These are phyloP conservation scores for Toxonevra muliebris DNA, from an alignment of 2,888 invertebrate species.

Conservation along the genomic window DNA sequence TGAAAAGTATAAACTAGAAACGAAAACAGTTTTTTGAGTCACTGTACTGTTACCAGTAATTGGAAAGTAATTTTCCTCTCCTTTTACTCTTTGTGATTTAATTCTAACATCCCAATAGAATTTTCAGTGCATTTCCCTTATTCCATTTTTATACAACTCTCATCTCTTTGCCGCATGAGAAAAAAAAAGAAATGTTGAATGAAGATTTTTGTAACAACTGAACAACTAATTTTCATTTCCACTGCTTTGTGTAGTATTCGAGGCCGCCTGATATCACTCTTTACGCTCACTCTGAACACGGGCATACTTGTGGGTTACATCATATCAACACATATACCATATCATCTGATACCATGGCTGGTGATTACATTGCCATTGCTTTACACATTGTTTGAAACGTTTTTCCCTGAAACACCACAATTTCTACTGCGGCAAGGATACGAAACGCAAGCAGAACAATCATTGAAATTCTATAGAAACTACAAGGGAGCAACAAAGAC, in stretches of 20 bases:
- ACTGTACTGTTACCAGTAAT: too few relatives aligned
- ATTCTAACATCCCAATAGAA: too few relatives aligned
- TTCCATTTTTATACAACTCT: too few relatives aligned
- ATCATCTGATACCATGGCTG: conserved; percentile 54
- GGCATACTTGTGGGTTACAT: conserved; percentile 58
- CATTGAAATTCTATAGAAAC: conserved; percentile 57
- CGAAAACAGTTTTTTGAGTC: too few relatives aligned
- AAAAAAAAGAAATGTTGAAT: background rate
- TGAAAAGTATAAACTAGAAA: too few relatives aligned
- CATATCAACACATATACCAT: conserved; percentile 54
- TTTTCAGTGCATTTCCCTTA: too few relatives aligned
- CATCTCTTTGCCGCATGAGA: background rate
- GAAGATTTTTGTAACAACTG: too few relatives aligned
- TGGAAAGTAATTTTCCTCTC: too few relatives aligned
- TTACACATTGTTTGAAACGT: conserved; percentile 48
- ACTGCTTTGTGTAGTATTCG: conserved; percentile 48
- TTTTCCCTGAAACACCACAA: conserved; percentile 59
- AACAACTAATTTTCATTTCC: background rate
- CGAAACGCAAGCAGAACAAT: conserved; percentile 48
- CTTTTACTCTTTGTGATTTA: too few relatives aligned
- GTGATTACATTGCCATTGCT: conserved; percentile 52
- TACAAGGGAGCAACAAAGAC: conserved; percentile 42
- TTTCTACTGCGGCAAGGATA: conserved; percentile 48
- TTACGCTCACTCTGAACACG: conserved; percentile 50
- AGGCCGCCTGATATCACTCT: conserved; percentile 54